Base-by-base conservation (phyloP, 2,888 invertebrate species). In the Brenthis ino region DNA sequence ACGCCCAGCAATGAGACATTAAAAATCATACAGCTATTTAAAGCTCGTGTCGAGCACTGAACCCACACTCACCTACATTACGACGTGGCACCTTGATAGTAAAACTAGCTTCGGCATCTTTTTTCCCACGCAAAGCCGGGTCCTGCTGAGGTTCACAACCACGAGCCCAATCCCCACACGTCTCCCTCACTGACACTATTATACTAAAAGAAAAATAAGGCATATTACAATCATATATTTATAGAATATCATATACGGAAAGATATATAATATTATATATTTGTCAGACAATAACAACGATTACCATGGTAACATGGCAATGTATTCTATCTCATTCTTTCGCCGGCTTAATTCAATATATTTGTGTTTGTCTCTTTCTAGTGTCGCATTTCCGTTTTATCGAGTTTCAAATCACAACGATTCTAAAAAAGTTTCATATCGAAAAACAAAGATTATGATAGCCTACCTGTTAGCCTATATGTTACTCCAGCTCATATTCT, bases 181-280 rank as follows among this genome's bases (percentile, higher is more conserved):
- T 99, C 91, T 99, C 99, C 14, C 99, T 95, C 5, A 99, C 98
- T 0, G 99, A 99, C 88, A 98, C 97, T 75, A 99, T 96, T 77
- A 99, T 99, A 87, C 99, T 99, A 83, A 13, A 54, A 24, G 0
- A 33, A 57, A 57, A 57, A 56, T 6, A 0, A 56, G 6, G 4
- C 13, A 33, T n/a, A 50, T 13, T 13, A 14, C 14, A n/a, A 14
- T 28, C 28, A 16, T 51, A 6, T 6, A 51, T 14, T 51, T 51
- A 24, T 24, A 24, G 24, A 24, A 24, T 24, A 24, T 24, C 24
- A 24, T 24, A 24, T 24, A 24, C 24, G 24, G 24, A 4, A 3
- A 24, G 24, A 24, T 20, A 24, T 24, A 24, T 24, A 24, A 24
- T 24, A 24, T 24, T 24, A 24, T 3, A 24, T 24, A 24, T 24